Percentiles rank a stretch among this genome's conserved stretches.
These are phyloP conservation scores for Plecotus auritus DNA, from an alignment of 2,113 vertebrate species.

Conservation along the genomic window DNA sequence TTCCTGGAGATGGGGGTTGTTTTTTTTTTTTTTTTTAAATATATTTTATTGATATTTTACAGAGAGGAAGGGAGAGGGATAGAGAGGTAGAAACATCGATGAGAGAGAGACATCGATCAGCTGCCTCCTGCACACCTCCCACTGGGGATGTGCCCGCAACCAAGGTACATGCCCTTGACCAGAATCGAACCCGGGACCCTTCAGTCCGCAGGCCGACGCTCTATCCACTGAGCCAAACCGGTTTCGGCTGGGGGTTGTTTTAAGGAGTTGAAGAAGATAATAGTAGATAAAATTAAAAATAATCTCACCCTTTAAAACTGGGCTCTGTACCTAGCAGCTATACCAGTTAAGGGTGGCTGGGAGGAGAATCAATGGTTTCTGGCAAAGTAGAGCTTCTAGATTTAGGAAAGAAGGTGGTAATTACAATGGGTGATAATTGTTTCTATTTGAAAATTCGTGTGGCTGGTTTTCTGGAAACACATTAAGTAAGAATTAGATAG, in stretches of 20 bases:
- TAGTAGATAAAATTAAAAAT: constrained; percentile 28
- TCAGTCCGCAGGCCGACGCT: too few relatives aligned
- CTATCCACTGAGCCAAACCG: too few relatives aligned
- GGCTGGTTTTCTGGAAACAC: constrained; percentile 77
- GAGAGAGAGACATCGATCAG: too few relatives aligned
- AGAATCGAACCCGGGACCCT: too few relatives aligned
- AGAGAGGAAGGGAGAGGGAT: too few relatives aligned
- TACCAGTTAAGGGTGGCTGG: neutral
- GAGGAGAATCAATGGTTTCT: constrained; percentile 61
- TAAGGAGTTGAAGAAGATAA: neutral
- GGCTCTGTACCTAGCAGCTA: neutral
- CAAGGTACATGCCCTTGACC: too few relatives aligned
- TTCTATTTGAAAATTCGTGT: constrained; percentile 80
- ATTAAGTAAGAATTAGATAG: constrained; percentile 76
- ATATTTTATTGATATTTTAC: too few relatives aligned
- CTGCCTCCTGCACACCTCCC: too few relatives aligned
- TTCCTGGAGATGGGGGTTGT: neutral
- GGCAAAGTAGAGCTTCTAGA: constrained; percentile 61
- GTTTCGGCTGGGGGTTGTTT: too few relatives aligned
- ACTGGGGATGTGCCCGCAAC: too few relatives aligned
- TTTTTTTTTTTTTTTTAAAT: too few relatives aligned
- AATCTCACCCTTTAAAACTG: neutral
- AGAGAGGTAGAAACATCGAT: too few relatives aligned
- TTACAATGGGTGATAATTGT: constrained; percentile 79
- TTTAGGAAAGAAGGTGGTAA: constrained; percentile 77